These are phyloP conservation scores for Formicarius rufipectus DNA, from an alignment of 2,113 vertebrate species.

Conservation along the genomic window DNA sequence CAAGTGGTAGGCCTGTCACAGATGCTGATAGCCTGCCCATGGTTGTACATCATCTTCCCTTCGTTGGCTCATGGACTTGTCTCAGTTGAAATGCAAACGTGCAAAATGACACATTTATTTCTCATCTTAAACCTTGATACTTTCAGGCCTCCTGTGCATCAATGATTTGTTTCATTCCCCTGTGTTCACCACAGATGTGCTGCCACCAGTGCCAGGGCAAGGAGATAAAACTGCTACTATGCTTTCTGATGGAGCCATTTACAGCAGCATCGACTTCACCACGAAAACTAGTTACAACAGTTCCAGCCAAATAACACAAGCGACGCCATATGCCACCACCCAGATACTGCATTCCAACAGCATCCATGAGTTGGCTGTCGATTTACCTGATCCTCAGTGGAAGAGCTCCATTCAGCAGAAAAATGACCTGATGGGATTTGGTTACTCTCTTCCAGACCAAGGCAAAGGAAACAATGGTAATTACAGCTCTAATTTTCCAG, in stretches of 20 bases:
- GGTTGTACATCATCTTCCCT: slow-evolving; percentile 94
- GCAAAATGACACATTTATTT: slow-evolving; percentile 74
- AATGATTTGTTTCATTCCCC: slow-evolving; percentile 65
- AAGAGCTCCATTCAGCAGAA: slow-evolving; percentile 94
- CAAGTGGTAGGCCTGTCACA: slow-evolving; percentile 80
- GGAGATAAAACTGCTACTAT: slow-evolving; percentile 94
- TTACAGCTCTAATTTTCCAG: slow-evolving; percentile 34
- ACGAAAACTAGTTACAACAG: slow-evolving; percentile 95
- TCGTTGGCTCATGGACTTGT: slow-evolving; percentile 75
- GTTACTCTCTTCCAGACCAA: slow-evolving; percentile 95
- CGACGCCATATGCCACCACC: slow-evolving; percentile 95
- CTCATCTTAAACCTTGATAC: slow-evolving; percentile 68
- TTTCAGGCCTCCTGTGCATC: slow-evolving; percentile 56
- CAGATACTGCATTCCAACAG: slow-evolving; percentile 97
- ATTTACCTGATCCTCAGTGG: slow-evolving; percentile 95
- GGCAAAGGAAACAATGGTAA: slow-evolving; percentile 98
- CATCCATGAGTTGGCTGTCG: slow-evolving; percentile 96
- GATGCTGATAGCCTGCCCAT: slow-evolving; percentile 80
- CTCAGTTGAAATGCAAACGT: slow-evolving; percentile 76
- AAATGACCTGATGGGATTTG: slow-evolving; percentile 92
- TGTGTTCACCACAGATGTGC: slow-evolving; percentile 80
- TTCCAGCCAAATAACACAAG: slow-evolving; percentile 91
- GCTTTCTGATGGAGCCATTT: slow-evolving; percentile 98
- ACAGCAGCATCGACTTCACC: slow-evolving; percentile 99
- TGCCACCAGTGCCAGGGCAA: slow-evolving; percentile 84